Percentiles rank a stretch among this genome's conserved stretches.
Conservation (phyloP, 1,140 invertebrate genomes). For the Camponotus floridanus region DNA sequence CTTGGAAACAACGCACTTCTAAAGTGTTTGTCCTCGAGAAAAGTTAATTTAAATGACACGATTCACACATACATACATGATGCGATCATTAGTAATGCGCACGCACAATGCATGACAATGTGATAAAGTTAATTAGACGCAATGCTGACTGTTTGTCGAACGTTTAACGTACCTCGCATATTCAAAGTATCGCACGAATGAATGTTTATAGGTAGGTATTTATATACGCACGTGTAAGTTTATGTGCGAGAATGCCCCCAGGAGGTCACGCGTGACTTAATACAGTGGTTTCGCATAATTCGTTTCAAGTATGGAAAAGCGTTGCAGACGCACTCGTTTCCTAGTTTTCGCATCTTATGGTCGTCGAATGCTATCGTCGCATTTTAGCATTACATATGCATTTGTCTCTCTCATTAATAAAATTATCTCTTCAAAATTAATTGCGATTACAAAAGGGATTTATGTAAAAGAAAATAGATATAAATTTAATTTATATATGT, state of each 20-base stretch:
- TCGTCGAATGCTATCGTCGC: conserved; percentile 3
- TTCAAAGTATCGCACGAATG: conserved; percentile 43
- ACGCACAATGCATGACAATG: neutral
- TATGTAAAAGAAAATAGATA: neutral
- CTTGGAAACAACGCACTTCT: neutral
- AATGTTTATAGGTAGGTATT: conserved; percentile 44
- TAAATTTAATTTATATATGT: neutral
- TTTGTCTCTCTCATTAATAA: neutral
- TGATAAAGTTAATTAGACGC: conserved; percentile 62
- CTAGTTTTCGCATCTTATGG: conserved; percentile 40
- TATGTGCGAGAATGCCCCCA: conserved; percentile 48
- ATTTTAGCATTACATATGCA: neutral
- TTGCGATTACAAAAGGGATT: neutral
- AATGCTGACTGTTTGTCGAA: conserved; percentile 59
- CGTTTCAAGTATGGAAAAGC: conserved; percentile 51
- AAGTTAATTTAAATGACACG: conserved; percentile 39
- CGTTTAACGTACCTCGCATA: conserved; percentile 59
- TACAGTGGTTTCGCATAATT: conserved; percentile 57
- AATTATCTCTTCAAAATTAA: neutral
- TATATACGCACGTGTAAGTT: conserved; percentile 26
- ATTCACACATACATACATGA: neutral
- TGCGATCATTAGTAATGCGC: conserved; percentile 29
- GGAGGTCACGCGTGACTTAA: conserved; percentile 61
- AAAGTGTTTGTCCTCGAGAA: neutral
- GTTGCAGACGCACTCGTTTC: conserved; percentile 49